A percentile compares a stretch with the other conserved stretches of the same genome.
Conservation (phyloP, 2,797 vertebrate species). For the Emydoidea blandingii region DNA sequence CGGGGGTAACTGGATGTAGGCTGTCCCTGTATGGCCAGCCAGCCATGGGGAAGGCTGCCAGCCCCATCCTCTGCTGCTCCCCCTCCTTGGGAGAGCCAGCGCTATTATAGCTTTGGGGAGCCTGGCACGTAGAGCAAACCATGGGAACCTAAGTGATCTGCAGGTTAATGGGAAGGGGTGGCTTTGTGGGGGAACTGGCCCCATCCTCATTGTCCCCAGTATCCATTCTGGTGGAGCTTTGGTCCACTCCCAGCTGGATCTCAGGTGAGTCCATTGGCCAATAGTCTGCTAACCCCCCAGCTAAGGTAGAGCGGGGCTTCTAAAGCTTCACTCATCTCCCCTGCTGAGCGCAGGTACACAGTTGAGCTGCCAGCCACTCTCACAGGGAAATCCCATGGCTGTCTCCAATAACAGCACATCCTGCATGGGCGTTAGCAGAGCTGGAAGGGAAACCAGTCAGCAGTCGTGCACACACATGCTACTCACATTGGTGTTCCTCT, state of each 20-base stretch:
- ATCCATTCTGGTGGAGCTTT: background rate
- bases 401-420: background rate
- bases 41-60: no score
- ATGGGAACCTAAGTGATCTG: background rate
- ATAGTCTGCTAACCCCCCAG: background rate
- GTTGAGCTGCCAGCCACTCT: background rate
- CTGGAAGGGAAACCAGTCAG: background rate
- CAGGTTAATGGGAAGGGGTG: background rate
- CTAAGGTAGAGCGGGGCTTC: background rate
- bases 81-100: background rate
- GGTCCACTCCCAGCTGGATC: background rate
- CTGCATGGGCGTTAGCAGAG: background rate
- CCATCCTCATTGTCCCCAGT: background rate
- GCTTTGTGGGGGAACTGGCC: background rate
- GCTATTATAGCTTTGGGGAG: background rate
- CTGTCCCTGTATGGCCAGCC: background rate
- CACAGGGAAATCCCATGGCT: background rate
- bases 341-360: background rate
- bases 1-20: background rate
- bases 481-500: slow-evolving; percentile 90
- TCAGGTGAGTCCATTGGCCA: background rate
- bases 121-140: background rate
- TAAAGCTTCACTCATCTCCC: background rate
- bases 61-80: background rate
- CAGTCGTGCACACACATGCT: fast-evolving